These are phyloP conservation scores for Halcyon senegalensis DNA, from an alignment of 2,113 vertebrate genomes.

Conservation along the genomic window DNA sequence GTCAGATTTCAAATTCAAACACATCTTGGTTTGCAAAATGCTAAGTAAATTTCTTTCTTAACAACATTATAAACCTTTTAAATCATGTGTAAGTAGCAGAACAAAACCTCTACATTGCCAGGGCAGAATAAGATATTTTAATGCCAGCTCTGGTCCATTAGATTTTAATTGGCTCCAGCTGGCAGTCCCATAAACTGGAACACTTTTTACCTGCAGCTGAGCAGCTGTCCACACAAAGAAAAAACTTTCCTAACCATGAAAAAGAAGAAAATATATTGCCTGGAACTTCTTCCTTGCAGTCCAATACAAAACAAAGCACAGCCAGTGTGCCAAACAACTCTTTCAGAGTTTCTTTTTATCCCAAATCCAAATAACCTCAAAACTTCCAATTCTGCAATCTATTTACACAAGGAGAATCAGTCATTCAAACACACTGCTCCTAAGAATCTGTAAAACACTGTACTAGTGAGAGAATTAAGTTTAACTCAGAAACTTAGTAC, in stretches of 20 bases:
- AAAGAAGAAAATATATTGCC: background rate
- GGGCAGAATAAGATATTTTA: slow-evolving; percentile 19
- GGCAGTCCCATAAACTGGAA: slow-evolving; percentile 30
- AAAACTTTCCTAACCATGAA: background rate
- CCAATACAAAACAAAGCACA: background rate
- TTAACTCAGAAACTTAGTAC: background rate
- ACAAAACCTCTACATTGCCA: background rate
- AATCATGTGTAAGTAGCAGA: background rate
- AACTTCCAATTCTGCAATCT: background rate
- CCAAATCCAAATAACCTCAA: background rate
- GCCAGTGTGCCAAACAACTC: background rate
- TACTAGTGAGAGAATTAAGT: background rate
- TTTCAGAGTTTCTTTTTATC: background rate
- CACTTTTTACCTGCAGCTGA: slow-evolving; percentile 50
- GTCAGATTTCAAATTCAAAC: background rate
- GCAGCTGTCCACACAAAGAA: slow-evolving; percentile 58
- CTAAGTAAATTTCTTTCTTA: background rate
- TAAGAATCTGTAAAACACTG: background rate
- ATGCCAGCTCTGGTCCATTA: slow-evolving; percentile 32
- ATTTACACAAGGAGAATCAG: background rate
- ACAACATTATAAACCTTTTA: background rate
- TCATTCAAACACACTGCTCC: background rate
- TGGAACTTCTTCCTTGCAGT: background rate
- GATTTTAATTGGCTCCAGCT: slow-evolving; percentile 63
- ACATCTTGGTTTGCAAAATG: background rate